phyloP scores from a whole-genome alignment of 2,113 vertebrate species.

The Crotalus helleri region DNA sequence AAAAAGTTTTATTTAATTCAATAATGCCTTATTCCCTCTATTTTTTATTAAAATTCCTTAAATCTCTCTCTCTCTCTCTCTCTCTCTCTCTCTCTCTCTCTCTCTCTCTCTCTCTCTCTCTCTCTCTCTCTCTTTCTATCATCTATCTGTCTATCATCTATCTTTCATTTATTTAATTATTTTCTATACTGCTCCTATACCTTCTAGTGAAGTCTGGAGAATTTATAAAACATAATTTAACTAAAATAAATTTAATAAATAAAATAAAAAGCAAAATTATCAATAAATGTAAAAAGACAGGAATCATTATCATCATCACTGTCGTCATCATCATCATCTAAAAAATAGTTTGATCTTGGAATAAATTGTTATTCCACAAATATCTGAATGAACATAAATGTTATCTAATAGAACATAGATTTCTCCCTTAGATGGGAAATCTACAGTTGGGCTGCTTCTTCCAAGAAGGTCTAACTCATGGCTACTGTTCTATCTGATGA shows the following conservation, averaged over 20 bases:
- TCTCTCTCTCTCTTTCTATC: not conserved
- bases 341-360: not conserved
- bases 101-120: not conserved
- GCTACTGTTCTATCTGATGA: not conserved
- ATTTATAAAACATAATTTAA: not conserved
- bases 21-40: not conserved
- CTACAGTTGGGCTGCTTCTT: not conserved
- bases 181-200: not conserved
- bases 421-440: not conserved
- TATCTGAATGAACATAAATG: not conserved
- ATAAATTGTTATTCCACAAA: not conserved
- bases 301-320: not conserved
- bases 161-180: not conserved
- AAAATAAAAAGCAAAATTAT: not conserved
- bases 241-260: not conserved
- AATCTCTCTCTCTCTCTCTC: not conserved
- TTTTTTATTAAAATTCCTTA: not conserved
- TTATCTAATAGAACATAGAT: not conserved
- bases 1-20: not conserved
- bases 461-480: not conserved
- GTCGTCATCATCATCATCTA: not conserved
- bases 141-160: not conserved
- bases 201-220: not conserved
- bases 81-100: too few species aligned
- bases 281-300: not conserved